Conservation (phyloP, 2,888 invertebrate species). For the Mermis nigrescens region DNA sequence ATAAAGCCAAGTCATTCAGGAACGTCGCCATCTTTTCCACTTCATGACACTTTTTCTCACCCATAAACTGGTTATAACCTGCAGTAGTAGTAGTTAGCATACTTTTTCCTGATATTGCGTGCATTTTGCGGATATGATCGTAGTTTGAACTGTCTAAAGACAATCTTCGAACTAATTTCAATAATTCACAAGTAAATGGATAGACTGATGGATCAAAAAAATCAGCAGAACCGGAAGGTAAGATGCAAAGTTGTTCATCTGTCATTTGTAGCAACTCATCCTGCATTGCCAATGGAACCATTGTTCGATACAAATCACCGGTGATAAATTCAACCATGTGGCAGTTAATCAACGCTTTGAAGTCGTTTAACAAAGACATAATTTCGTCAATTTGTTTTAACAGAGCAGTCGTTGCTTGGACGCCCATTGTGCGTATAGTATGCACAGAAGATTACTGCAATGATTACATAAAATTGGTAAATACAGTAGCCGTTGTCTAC, state of each 20-base stretch:
- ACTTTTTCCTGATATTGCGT: too few relatives aligned
- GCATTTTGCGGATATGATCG: background rate
- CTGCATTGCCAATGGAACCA: background rate
- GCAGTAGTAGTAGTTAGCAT: background rate
- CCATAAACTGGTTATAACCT: background rate
- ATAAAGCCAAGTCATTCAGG: background rate
- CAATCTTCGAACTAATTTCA: background rate
- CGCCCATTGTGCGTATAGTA: too few relatives aligned
- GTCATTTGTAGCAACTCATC: background rate
- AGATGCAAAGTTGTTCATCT: background rate
- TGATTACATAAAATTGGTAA: too few relatives aligned
- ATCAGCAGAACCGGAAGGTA: background rate
- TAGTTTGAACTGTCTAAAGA: background rate
- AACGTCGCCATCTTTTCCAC: background rate
- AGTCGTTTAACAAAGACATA: background rate
- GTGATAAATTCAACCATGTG: constrained; percentile 1
- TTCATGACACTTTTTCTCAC: background rate
- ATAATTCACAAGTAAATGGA: background rate
- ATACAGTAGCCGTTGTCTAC: too few relatives aligned
- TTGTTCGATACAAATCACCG: background rate
- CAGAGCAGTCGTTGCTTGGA: too few relatives aligned
- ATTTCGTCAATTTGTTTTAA: background rate
- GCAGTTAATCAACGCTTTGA: background rate
- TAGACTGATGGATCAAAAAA: background rate
- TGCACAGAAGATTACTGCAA: too few relatives aligned